A percentile compares a stretch with the other conserved stretches of the same genome.
phyloP scores from a whole-genome alignment of 2,113 vertebrate species.

The Pleuronectes platessa region DNA sequence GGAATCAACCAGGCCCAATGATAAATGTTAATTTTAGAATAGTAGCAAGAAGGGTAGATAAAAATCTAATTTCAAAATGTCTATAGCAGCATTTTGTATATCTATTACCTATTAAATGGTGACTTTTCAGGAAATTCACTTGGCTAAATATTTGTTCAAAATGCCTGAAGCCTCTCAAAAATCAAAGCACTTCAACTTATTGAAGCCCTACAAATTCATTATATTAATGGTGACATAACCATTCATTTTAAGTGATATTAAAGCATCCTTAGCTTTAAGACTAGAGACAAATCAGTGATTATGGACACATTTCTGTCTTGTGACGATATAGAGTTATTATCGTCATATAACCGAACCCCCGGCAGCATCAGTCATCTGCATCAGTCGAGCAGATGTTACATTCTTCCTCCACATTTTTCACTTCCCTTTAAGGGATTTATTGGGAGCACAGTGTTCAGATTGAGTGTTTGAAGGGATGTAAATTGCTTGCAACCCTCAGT shows the following conservation, averaged over 20 bases:
- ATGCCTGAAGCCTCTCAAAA: background rate
- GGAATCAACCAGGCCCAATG: background rate
- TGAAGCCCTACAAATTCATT: no score
- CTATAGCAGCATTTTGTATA: no score
- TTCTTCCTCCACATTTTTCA: slow-evolving; percentile 43
- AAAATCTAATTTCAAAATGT: background rate
- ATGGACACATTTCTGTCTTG: slow-evolving; percentile 1
- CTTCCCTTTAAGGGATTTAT: slow-evolving; percentile 55
- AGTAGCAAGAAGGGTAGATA: background rate
- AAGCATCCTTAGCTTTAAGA: background rate
- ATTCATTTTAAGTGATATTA: no score
- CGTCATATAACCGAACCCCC: background rate
- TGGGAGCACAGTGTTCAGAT: slow-evolving; percentile 56
- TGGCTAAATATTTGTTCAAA: background rate
- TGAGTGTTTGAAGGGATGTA: slow-evolving; percentile 56
- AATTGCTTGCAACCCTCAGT: slow-evolving; percentile 48
- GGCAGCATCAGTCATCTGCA: slow-evolving; percentile 24
- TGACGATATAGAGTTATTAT: background rate
- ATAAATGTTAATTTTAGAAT: background rate
- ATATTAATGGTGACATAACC: no score
- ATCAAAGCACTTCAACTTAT: background rate
- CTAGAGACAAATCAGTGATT: background rate
- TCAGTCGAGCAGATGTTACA: slow-evolving; percentile 34
- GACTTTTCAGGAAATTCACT: background rate
- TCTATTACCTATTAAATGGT: no score